These are phyloP conservation scores for Oscheius sp. DNA, from an alignment of 2,888 invertebrate species.

Conservation along the genomic window DNA sequence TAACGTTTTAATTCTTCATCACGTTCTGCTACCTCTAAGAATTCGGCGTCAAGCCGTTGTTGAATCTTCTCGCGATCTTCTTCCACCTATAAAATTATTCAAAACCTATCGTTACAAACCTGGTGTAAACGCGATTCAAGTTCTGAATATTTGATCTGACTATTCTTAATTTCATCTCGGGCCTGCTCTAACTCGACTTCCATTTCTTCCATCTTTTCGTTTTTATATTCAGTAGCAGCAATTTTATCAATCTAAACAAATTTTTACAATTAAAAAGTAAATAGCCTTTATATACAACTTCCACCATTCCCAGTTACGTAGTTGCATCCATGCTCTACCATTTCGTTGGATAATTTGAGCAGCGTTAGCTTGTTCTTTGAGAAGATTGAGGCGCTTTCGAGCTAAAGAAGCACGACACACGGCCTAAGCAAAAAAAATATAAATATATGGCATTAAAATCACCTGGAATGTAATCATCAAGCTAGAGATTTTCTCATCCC, in stretches of 20 bases:
- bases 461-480: conserved; percentile 92
- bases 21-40: conserved; percentile 31
- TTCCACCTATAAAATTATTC: conserved; percentile 74
- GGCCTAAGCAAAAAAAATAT: conserved; percentile 76
- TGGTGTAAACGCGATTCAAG: conserved; percentile 22
- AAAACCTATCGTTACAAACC: not conserved
- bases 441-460: not conserved
- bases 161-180: conserved; percentile 43
- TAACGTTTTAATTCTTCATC: conserved; percentile 2
- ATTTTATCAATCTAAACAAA: conserved; percentile 82
- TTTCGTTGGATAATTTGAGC: conserved; percentile 97
- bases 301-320: conserved; percentile 99
- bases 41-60: conserved; percentile 84
- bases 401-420: conserved; percentile 95
- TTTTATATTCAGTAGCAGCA: conserved; percentile 93
- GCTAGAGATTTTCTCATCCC: conserved; percentile 95
- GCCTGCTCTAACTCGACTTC: conserved; percentile 84
- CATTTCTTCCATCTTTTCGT: conserved; percentile 94
- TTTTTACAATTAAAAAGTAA: not conserved
- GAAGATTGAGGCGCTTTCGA: conserved; percentile 85
- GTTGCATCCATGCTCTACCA: conserved; percentile 95
- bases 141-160: conserved; percentile 44
- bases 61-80: conserved; percentile 92
- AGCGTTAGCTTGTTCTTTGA: conserved; percentile 92
- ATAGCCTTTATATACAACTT: conserved; percentile 89